Conservation (phyloP, 2,888 invertebrate genomes). For the Agriopis aurantiaria region DNA sequence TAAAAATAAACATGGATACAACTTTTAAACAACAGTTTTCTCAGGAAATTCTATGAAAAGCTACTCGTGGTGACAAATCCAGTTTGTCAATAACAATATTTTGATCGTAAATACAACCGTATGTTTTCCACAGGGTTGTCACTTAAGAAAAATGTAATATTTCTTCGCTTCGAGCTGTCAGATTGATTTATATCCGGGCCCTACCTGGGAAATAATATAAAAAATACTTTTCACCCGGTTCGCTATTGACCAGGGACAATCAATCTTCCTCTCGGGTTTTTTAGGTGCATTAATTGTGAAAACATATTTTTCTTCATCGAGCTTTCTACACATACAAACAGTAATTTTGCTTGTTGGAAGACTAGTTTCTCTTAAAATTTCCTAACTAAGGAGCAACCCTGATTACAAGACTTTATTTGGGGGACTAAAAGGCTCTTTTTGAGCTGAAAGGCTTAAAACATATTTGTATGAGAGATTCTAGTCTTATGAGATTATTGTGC, state of each 20-base stretch:
- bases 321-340: background rate
- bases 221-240: constrained; percentile 55
- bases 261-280: constrained; percentile 57
- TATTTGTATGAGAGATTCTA: too few relatives aligned
- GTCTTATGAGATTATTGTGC: too few relatives aligned
- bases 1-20: too few relatives aligned
- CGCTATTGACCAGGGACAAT: constrained; percentile 53
- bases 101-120: constrained; percentile 35
- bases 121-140: constrained; percentile 43
- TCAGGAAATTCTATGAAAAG: background rate
- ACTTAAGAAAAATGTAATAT: constrained; percentile 56
- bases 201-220: constrained; percentile 55
- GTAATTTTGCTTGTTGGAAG: background rate
- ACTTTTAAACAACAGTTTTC: background rate
- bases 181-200: constrained; percentile 68
- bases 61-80: background rate
- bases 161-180: constrained; percentile 61
- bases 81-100: constrained; percentile 20
- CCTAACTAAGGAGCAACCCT: too few relatives aligned
- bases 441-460: too few relatives aligned
- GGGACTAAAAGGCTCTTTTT: too few relatives aligned
- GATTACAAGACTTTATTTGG: too few relatives aligned
- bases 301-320: constrained; percentile 1
- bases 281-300: constrained; percentile 56
- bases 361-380: too few relatives aligned